These are phyloP conservation scores for Zootermopsis nevadensis DNA, from an alignment of 2,888 invertebrate genomes.

Conservation along the genomic window DNA sequence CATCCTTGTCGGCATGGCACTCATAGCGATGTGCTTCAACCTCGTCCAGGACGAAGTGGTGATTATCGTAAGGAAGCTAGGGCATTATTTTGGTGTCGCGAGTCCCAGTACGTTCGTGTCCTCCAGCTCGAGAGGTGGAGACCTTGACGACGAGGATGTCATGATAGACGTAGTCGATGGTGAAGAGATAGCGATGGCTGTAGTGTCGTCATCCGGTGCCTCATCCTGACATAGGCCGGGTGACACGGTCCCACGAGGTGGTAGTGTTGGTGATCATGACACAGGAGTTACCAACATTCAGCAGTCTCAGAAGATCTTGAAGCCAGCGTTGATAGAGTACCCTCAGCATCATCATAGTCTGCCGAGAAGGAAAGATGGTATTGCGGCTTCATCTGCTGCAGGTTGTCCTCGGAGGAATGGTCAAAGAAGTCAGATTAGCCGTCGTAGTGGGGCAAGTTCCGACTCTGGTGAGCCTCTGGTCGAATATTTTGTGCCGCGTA, in stretches of 20 bases:
- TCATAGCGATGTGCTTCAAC: conserved; percentile 89
- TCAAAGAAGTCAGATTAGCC: no score
- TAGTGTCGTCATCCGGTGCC: conserved; percentile 61
- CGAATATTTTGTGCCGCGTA: conserved; percentile 87
- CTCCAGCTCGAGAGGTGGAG: conserved; percentile 22
- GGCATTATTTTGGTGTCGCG: conserved; percentile 47
- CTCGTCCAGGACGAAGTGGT: conserved; percentile 83
- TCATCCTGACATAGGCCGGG: conserved; percentile 53
- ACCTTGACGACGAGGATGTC: conserved; percentile 48
- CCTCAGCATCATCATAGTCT: conserved; percentile 66
- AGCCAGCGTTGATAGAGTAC: conserved; percentile 56
- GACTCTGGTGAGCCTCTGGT: conserved; percentile 69
- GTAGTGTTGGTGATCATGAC: conserved; percentile 8
- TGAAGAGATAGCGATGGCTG: conserved; percentile 65
- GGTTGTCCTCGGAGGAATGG: background rate
- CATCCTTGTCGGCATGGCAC: conserved; percentile 85
- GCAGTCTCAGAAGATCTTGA: conserved; percentile 56
- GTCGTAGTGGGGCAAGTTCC: conserved; percentile 52
- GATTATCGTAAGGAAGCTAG: conserved; percentile 66
- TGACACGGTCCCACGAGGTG: background rate
- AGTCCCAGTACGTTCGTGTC: conserved; percentile 47
- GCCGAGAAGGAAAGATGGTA: conserved; percentile 63
- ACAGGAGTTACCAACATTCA: conserved; percentile 61
- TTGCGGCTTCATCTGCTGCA: background rate
- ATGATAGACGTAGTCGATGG: conserved; percentile 60